phyloP scores from a whole-genome alignment of 1,140 invertebrate genomes.

The Drosophila orena region DNA sequence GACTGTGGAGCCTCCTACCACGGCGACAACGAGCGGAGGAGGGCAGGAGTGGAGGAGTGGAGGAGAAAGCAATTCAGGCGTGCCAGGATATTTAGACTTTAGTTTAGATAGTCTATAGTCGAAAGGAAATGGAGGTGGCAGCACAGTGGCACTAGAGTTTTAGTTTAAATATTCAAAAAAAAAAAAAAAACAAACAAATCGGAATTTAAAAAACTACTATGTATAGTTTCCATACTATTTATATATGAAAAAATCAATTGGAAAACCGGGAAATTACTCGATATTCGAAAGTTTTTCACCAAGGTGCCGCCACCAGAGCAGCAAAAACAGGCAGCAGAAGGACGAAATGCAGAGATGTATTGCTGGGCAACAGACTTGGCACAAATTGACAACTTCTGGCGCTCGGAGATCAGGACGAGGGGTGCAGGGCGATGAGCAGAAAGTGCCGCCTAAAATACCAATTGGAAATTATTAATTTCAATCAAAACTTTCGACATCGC shows the following conservation, averaged over 20 bases:
- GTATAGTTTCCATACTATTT: too few species aligned
- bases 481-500: slow-evolving; percentile 73
- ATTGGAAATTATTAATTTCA: slow-evolving; percentile 80
- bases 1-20: slow-evolving; percentile 11
- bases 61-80: slow-evolving; percentile 54
- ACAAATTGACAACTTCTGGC: slow-evolving; percentile 63
- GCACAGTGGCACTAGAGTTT: too few species aligned
- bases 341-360: slow-evolving; percentile 5
- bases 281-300: not conserved
- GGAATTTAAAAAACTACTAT: too few species aligned
- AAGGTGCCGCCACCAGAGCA: not conserved
- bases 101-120: slow-evolving; percentile 31
- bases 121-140: not conserved
- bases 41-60: not conserved
- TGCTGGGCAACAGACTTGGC: slow-evolving; percentile 37
- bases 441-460: slow-evolving; percentile 53
- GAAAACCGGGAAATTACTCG: too few species aligned
- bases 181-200: too few species aligned
- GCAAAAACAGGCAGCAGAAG: not conserved
- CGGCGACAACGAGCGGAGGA: not conserved
- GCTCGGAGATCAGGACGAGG: not conserved
- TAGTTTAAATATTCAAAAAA: too few species aligned
- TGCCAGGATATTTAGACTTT: slow-evolving; percentile 67
- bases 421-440: slow-evolving; percentile 4
- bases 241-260: too few species aligned